Evolutionary conservation across 1,140 invertebrate genomes (phyloP).

Genomic region (Pomacea maculata): DNA sequence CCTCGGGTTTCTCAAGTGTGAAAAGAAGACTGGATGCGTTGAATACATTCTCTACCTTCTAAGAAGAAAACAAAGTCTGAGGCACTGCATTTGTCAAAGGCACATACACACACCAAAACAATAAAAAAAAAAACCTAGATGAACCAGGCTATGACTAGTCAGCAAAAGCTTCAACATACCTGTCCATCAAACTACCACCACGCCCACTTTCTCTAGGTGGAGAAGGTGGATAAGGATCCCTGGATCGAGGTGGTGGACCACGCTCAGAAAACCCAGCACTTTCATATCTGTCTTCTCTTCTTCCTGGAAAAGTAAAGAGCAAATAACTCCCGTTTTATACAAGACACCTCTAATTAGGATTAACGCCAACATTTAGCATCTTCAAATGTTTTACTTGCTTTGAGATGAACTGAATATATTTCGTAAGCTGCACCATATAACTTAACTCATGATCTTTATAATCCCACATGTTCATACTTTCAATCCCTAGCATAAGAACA

Average conservation of each 20-base stretch:
- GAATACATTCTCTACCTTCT: no score
- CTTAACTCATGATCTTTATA: background rate
- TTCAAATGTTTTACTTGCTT: no score
- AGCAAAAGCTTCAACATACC: background rate
- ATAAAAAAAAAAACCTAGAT: no score
- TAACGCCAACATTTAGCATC: no score
- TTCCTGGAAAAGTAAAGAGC: background rate
- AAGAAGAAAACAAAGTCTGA: no score
- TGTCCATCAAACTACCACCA: constrained; percentile 13
- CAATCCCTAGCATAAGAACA: background rate
- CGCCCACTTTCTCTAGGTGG: constrained; percentile 20
- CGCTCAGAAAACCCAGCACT: constrained; percentile 10
- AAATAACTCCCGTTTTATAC: background rate
- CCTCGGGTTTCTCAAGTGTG: no score
- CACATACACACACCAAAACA: no score
- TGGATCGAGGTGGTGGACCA: constrained; percentile 14
- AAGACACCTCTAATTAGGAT: no score
- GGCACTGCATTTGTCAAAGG: no score
- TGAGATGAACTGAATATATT: background rate
- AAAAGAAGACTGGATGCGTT: no score
- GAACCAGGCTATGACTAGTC: no score
- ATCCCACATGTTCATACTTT: background rate
- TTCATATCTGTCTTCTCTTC: constrained; percentile 19
- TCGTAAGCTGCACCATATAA: background rate
- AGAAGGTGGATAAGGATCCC: constrained; percentile 8